These are phyloP conservation scores for Cheirogaleus medius DNA, from an alignment of 2,113 vertebrate genomes.

Conservation along the genomic window DNA sequence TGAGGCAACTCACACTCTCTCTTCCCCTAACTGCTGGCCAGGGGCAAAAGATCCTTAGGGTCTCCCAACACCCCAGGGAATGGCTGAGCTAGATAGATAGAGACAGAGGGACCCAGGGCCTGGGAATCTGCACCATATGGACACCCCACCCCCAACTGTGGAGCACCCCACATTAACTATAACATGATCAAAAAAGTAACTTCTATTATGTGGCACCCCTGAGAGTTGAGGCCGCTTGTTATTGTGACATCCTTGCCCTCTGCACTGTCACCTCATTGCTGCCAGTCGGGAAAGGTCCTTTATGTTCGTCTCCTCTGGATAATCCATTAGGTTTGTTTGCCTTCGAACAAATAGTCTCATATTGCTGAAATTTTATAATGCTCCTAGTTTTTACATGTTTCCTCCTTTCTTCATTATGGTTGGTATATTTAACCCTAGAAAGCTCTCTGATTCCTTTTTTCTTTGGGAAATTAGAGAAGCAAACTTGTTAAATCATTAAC, in stretches of 20 bases:
- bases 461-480: not conserved
- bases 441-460: not conserved
- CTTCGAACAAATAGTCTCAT: not conserved
- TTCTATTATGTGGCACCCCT: accelerated
- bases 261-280: not conserved
- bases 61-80: not conserved
- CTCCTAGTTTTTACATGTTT: not conserved
- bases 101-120: not conserved
- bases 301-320: not conserved
- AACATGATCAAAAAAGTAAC: not conserved
- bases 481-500: not conserved
- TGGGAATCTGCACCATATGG: not conserved
- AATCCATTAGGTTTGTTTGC: not conserved
- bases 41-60: not conserved
- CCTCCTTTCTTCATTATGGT: not conserved
- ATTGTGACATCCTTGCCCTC: not conserved
- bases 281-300: not conserved
- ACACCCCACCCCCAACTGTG: not conserved
- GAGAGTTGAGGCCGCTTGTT: not conserved
- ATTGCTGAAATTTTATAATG: not conserved
- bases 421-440: not conserved
- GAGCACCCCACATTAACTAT: not conserved
- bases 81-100: not conserved
- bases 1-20: not conserved
- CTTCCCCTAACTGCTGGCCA: not conserved